Base-by-base conservation (phyloP, 2,888 invertebrate species). In the Lordiphosa andalusiaca region DNA sequence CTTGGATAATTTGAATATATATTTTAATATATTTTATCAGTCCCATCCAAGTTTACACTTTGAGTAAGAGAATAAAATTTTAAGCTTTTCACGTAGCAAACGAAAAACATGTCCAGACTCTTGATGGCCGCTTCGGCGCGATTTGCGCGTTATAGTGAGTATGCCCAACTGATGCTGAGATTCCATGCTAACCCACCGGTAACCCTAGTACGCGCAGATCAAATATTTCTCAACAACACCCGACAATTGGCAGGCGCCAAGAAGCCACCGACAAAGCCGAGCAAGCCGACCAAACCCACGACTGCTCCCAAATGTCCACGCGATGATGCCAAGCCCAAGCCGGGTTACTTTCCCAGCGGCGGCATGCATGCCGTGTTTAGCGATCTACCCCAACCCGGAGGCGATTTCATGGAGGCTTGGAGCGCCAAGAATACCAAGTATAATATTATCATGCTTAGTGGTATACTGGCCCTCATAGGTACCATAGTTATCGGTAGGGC, bases 371-470 rank as follows among this genome's bases (percentile, higher is more conserved):
- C 80, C 12, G 35, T 59, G 4, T 61, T 74, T 37, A 70, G 53
- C 19, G 80, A 81, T 44, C 25, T 76, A 16, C 80, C 80, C 13
- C 48, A 42, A 30, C 80, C 80, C 4, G 56, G 67, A 47, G 80
- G 80, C 0, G 76, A 76, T 30, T 81, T 48, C 6, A 56, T 57
- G 53, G 35, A 53, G 50, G 55, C 38, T 0, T 80, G 69, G 70
- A 1, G 46, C 6, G 56, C 67, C 19, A 81, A 76, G 53, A 81
- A 81, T 36, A 4, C 53, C 19, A 73, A 62, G 16, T 83, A 80
- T 23, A 80, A 72, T 41, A 7, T 82, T 19, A 1, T 76, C 0
- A 16, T 81, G 1, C 0, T 73, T 0, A 64, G 59, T 6, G 73
- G 83, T 0, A 0, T 69, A 0, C 0, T 69, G 39, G 76, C 67